Evolutionary conservation across 1,140 invertebrate genomes (phyloP).

Genomic region (Bombus balteatus): DNA sequence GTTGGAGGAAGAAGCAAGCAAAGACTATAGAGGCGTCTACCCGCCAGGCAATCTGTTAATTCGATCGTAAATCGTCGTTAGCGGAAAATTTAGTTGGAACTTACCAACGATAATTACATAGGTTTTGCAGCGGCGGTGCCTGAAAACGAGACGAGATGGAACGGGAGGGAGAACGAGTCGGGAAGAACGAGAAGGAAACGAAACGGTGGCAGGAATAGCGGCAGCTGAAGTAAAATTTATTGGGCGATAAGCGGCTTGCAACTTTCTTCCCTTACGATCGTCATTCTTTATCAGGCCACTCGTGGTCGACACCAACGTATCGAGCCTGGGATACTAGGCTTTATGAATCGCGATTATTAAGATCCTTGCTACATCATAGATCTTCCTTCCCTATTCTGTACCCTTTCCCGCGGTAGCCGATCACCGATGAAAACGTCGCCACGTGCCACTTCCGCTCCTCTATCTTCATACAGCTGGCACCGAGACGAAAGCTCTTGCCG

Average conservation of each 20-base stretch:
- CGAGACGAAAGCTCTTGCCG: not conserved
- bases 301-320: conserved; percentile 69
- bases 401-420: not conserved
- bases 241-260: conserved; percentile 75
- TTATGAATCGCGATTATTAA: conserved; percentile 72
- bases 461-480: conserved; percentile 47
- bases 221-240: conserved; percentile 77
- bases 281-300: conserved; percentile 74
- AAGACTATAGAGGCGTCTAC: conserved; percentile 33
- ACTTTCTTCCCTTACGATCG: conserved; percentile 73
- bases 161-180: conserved; percentile 19
- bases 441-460: conserved; percentile 33
- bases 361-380: conserved; percentile 63
- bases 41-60: conserved; percentile 74
- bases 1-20: not conserved
- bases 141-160: conserved; percentile 43
- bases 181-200: conserved; percentile 22
- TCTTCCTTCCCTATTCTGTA: conserved; percentile 43
- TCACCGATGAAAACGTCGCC: conserved; percentile 56
- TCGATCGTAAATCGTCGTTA: conserved; percentile 79
- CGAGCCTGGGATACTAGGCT: conserved; percentile 62
- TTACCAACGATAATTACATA: conserved; percentile 75
- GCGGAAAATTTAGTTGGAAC: conserved; percentile 76
- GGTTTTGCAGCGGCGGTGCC: conserved; percentile 60
- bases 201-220: conserved; percentile 46